Conservation (phyloP, 2,797 vertebrate species). For the Alauda arvensis region DNA sequence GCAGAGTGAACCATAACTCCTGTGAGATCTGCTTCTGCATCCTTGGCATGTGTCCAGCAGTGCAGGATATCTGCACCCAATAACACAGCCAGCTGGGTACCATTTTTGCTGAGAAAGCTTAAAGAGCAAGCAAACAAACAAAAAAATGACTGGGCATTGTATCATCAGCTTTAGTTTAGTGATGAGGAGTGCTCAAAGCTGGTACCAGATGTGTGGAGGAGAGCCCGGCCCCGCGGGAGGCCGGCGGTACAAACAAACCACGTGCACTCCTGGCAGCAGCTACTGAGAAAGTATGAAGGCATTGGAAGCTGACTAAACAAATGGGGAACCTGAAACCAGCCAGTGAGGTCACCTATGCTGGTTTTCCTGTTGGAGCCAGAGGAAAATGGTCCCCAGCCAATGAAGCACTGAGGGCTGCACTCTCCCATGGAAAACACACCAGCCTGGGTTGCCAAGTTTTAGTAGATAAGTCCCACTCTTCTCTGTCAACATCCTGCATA, state of each 20-base stretch:
- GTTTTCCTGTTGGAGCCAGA: neutral
- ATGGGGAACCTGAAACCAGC: neutral
- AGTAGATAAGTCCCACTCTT: neutral
- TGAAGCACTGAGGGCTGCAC: neutral
- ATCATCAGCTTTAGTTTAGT: neutral
- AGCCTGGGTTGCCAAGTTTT: neutral
- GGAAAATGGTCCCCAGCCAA: neutral
- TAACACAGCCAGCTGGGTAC: neutral
- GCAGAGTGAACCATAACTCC: neutral
- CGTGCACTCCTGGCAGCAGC: neutral
- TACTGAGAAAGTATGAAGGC: neutral
- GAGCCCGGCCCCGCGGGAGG: neutral
- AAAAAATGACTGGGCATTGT: neutral
- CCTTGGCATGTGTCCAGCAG: neutral
- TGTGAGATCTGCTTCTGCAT: neutral
- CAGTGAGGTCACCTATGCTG: neutral
- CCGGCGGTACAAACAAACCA: neutral
- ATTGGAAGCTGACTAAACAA: constrained; percentile 10
- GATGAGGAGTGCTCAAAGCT: neutral
- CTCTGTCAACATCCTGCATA: neutral
- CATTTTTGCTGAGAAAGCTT: neutral
- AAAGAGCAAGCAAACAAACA: neutral
- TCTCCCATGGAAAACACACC: neutral
- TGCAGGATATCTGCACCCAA: neutral
- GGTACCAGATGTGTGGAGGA: neutral